These are phyloP conservation scores for Paguma larvata DNA, from an alignment of 2,797 vertebrate genomes.

Conservation along the genomic window DNA sequence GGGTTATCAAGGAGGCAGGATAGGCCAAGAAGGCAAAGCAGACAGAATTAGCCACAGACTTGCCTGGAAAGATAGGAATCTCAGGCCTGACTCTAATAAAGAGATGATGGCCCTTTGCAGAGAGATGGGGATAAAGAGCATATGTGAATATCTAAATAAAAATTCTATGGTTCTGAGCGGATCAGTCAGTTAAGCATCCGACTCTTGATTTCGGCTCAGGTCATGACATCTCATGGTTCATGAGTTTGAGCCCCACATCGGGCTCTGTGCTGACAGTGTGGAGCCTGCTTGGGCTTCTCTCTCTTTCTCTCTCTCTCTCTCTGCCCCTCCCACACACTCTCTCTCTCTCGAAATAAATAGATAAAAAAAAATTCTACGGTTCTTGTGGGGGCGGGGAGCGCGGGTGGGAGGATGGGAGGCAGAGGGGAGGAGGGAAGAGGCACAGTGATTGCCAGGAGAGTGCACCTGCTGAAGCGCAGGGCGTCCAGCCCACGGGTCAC, in stretches of 20 bases:
- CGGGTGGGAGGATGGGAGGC: background rate
- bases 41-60: background rate
- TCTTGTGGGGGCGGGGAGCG: background rate
- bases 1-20: background rate
- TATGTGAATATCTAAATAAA: background rate
- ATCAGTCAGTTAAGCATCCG: too few species aligned
- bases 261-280: too few species aligned
- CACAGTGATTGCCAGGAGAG: rapidly evolving
- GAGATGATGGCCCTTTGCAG: background rate
- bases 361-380: background rate
- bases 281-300: too few species aligned
- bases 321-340: too few species aligned
- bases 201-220: too few species aligned
- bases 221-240: too few species aligned
- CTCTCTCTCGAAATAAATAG: too few species aligned
- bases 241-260: too few species aligned
- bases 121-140: background rate
- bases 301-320: too few species aligned
- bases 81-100: background rate
- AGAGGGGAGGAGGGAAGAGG: too few species aligned
- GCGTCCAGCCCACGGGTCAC: background rate
- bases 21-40: background rate
- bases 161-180: background rate
- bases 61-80: background rate
- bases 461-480: background rate